phyloP scores from a whole-genome alignment of 1,140 invertebrate species.

The Cotesia vestalis region DNA sequence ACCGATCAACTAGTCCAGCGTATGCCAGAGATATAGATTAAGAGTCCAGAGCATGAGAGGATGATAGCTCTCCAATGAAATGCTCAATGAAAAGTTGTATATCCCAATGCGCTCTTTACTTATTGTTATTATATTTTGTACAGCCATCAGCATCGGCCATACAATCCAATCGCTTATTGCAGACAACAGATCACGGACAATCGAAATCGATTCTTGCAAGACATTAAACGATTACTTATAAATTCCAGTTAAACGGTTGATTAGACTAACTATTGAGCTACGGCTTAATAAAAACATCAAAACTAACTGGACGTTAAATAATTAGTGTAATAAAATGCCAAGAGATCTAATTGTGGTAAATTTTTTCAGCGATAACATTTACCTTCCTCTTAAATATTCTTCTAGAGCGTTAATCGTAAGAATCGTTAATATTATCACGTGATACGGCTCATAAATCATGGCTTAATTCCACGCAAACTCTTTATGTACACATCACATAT shows the following conservation, averaged over 20 bases:
- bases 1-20: constrained; percentile 22
- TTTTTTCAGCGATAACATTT: constrained; percentile 5
- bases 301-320: constrained; percentile 10
- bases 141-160: no score
- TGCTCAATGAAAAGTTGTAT: no score
- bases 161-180: no score
- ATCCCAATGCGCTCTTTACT: no score
- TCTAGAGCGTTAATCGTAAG: constrained; percentile 7
- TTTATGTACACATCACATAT: constrained; percentile 30
- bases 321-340: constrained; percentile 24
- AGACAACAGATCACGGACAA: no score
- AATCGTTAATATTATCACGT: constrained; percentile 41
- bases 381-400: background rate
- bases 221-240: no score
- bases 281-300: background rate
- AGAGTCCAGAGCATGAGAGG: background rate
- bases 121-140: no score
- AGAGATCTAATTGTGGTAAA: constrained; percentile 11
- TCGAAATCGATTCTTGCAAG: no score
- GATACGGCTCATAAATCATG: constrained; percentile 49
- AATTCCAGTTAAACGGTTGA: no score
- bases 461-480: constrained; percentile 49
- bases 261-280: no score
- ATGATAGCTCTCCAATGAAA: background rate
- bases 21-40: constrained; percentile 12